Evolutionary conservation across 2,888 invertebrate genomes (phyloP).

Genomic region (Ellobium chinense): DNA sequence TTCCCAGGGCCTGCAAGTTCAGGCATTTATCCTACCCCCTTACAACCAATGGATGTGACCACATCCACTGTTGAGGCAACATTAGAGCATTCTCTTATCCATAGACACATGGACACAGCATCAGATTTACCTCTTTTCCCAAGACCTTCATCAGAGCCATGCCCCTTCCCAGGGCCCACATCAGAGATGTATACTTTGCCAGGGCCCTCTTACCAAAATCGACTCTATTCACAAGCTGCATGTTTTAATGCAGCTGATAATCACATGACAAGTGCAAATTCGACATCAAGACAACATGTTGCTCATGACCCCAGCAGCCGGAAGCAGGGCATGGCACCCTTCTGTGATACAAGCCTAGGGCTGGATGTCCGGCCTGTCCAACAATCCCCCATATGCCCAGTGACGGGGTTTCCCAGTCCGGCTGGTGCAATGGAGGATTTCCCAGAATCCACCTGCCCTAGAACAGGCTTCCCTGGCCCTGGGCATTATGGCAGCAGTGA

Average conservation of each 20-base stretch:
- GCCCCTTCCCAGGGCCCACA: slow-evolving; percentile 16
- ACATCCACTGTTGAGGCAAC: not conserved
- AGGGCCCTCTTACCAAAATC: slow-evolving; percentile 16
- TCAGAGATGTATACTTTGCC: slow-evolving; percentile 24
- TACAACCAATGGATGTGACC: no score
- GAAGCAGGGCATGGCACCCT: not conserved
- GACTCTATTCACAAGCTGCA: not conserved
- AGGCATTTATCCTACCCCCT: no score
- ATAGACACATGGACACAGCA: not conserved
- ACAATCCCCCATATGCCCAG: slow-evolving; percentile 37
- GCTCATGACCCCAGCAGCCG: not conserved
- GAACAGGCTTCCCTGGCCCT: slow-evolving; percentile 38
- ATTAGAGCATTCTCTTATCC: not conserved
- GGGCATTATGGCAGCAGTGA: slow-evolving; percentile 28
- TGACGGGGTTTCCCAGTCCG: slow-evolving; percentile 44
- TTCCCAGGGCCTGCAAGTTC: slow-evolving; percentile 16
- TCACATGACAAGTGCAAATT: not conserved
- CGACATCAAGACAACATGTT: not conserved
- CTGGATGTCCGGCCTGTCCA: slow-evolving; percentile 4
- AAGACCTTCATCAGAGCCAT: slow-evolving; percentile 28
- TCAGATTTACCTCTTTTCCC: slow-evolving; percentile 34
- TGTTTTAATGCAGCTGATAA: slow-evolving; percentile 16
- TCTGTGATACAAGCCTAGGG: slow-evolving; percentile 11
- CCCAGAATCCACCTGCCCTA: slow-evolving; percentile 34
- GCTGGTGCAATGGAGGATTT: slow-evolving; percentile 9